Conservation (phyloP, 2,113 vertebrate species). For the Eulemur macaco region DNA sequence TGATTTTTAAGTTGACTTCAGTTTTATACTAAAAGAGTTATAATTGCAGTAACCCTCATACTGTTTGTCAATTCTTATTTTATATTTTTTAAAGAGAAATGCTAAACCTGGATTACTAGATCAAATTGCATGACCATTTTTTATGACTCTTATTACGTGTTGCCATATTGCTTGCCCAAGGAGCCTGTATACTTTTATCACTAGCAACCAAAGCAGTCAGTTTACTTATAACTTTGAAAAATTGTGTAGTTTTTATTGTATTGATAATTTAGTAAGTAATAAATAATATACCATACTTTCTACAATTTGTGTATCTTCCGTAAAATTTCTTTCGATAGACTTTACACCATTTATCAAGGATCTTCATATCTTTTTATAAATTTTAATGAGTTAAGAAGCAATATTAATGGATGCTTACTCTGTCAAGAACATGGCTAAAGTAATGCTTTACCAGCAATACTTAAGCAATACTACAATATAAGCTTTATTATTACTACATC, state of each 20-base stretch:
- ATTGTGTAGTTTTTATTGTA: neutral
- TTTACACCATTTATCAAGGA: neutral
- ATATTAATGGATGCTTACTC: neutral
- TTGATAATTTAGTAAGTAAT: slow-evolving; percentile 20
- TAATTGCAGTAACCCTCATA: neutral
- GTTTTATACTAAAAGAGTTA: neutral
- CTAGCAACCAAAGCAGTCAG: neutral
- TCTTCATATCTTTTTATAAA: slow-evolving; percentile 31
- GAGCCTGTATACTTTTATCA: neutral
- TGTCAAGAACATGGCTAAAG: neutral
- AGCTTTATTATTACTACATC: neutral
- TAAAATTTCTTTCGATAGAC: neutral
- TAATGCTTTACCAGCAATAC: neutral
- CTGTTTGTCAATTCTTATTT: neutral
- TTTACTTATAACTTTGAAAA: slow-evolving; percentile 38
- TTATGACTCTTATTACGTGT: neutral
- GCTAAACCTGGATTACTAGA: neutral
- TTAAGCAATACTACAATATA: neutral
- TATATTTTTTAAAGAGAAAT: neutral
- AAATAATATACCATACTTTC: neutral
- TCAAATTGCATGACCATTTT: neutral
- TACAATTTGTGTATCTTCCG: neutral
- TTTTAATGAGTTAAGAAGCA: slow-evolving; percentile 1
- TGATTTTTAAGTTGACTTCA: neutral
- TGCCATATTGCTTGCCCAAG: neutral